Conservation (phyloP, 2,888 invertebrate genomes). For the Elegia similella region DNA sequence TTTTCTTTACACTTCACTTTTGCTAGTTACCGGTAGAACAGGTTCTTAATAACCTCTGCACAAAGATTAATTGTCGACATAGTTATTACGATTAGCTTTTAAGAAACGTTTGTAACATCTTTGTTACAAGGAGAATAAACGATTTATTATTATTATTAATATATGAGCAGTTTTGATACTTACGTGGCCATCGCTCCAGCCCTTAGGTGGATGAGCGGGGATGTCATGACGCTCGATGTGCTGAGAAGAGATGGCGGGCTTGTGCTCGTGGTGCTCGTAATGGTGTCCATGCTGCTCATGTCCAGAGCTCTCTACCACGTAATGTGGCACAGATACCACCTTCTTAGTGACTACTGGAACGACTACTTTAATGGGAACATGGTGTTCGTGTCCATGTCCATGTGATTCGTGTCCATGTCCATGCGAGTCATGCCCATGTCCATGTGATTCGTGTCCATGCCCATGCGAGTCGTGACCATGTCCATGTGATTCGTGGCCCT, state of each 20-base stretch:
- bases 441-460: conserved; percentile 13
- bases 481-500: conserved; percentile 11
- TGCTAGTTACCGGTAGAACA: too few species aligned
- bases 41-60: too few species aligned
- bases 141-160: too few species aligned
- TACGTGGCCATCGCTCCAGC: conserved; percentile 38
- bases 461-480: conserved; percentile 9
- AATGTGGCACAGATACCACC: conserved; percentile 13
- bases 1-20: too few species aligned
- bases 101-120: too few species aligned
- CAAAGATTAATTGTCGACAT: too few species aligned
- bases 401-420: conserved; percentile 17
- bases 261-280: conserved; percentile 25
- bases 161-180: conserved; percentile 22
- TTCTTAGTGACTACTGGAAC: conserved; percentile 13
- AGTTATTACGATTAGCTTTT: too few species aligned
- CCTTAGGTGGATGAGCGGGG: conserved; percentile 45
- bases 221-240: conserved; percentile 54
- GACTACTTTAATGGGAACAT: conserved; percentile 12
- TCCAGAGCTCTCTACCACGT: conserved; percentile 16
- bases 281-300: conserved; percentile 21
- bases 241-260: conserved; percentile 53
- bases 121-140: too few species aligned
- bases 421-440: conserved; percentile 1
- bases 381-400: conserved; percentile 18